Evolutionary conservation across 2,888 invertebrate species (phyloP), one percentile per base, ranked within the genome.

Genomic region (Drosophila pseudotalamancana): DNA sequence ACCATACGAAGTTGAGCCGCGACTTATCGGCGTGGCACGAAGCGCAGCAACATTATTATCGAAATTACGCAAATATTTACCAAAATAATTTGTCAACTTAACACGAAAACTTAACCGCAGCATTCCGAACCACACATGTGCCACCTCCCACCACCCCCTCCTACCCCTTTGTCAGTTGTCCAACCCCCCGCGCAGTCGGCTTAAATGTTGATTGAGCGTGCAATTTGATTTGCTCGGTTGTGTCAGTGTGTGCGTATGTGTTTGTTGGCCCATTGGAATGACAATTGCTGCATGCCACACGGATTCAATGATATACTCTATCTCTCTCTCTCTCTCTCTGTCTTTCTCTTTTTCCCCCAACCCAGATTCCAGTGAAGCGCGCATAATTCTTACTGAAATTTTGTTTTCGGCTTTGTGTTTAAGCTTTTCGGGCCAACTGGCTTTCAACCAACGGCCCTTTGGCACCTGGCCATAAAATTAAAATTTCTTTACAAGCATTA

Each of bases 401-500:
- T 70, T 59, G 49, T 61, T 76, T 75, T 80, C 60, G 57, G 70
- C 40, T 61, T 65, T 54, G 54, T 72, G 67, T 50, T 46, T 61
- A 56, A 35, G 62, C 56, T 50, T 27, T 12, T 49, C 16, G 37
- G 25, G 51, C 46, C 14, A 45, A 14, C 42, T 35, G 34, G 63
- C 32, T 50, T 27, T 67, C 43, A 12, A 50, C 57, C 59, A 53
- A 61, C 18, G 27, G 42, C 39, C 37, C 56, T 67, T 76, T 78
- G 86, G 83, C 74, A 72, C 70, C 69, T 75, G 75, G 72, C 84
- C 88, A 87, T 87, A 77, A 86, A 87, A 88, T 88, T 86, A 87
- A 84, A 85, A 83, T 84, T 85, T 77, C 72, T 67, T 85, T 83
- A 78, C 86, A 81, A 84, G 78, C 89, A 89, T 88, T 89, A 83